These are phyloP conservation scores for Actenoides lindsayi DNA, from an alignment of 2,113 vertebrate species.

Conservation along the genomic window DNA sequence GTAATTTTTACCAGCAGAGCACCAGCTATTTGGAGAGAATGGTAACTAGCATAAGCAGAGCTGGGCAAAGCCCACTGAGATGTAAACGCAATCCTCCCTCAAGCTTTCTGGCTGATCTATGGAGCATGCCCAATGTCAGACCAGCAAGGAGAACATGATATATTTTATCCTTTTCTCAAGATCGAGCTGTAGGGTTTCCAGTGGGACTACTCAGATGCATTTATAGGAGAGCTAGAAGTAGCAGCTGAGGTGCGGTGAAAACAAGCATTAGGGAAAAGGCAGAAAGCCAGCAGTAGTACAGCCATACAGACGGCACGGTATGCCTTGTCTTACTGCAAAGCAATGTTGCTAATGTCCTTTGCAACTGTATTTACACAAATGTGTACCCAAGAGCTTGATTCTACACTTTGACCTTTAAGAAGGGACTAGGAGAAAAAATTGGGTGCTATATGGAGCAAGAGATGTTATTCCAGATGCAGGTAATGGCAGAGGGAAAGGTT, in stretches of 20 bases:
- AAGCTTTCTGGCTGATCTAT: background rate
- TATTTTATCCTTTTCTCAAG: background rate
- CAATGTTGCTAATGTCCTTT: background rate
- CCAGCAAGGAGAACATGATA: accelerated
- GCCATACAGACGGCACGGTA: background rate
- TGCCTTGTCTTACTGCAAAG: background rate
- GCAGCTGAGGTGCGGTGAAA: background rate
- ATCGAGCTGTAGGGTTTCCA: background rate
- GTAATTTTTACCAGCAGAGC: background rate
- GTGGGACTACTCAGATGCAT: background rate
- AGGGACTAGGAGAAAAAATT: background rate
- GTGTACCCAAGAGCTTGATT: background rate
- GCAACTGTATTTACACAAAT: background rate
- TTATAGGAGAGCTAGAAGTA: background rate
- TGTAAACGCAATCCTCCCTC: background rate
- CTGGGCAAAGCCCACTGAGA: background rate
- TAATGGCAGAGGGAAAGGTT: background rate
- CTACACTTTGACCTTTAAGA: background rate
- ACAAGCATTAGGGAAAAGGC: background rate
- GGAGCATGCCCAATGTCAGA: accelerated
- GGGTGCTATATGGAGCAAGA: background rate
- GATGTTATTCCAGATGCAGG: background rate
- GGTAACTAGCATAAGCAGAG: background rate
- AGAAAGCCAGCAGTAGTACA: background rate
- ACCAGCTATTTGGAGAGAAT: background rate